Percentiles rank a stretch among this genome's conserved stretches.
Conservation (phyloP, 2,113 vertebrate species). For the human region GRCh38 chr18:13069501-13070000, state of each 20-base stretch:
- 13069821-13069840: conserved; percentile 85
- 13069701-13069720: neutral
- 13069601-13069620: neutral
- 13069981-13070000: too few relatives aligned
- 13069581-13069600: neutral
- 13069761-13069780: conserved; percentile 88
- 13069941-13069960: too few relatives aligned
- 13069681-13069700: neutral
- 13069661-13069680: neutral
- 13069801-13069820: conserved; percentile 86
- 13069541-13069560: neutral
- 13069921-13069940: too few relatives aligned
- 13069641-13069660: neutral
- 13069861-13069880: neutral
- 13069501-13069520: neutral
- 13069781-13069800: conserved; percentile 90
- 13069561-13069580: neutral
- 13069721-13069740: conserved; percentile 79
- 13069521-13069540: neutral
- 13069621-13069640: neutral
- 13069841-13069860: conserved; percentile 88
- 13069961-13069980: too few relatives aligned
- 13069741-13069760: conserved; percentile 86
- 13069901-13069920: too few relatives aligned
- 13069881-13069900: too few relatives aligned